Conservation (phyloP, 2,888 invertebrate genomes). For the Holacanthella duospinosa region DNA sequence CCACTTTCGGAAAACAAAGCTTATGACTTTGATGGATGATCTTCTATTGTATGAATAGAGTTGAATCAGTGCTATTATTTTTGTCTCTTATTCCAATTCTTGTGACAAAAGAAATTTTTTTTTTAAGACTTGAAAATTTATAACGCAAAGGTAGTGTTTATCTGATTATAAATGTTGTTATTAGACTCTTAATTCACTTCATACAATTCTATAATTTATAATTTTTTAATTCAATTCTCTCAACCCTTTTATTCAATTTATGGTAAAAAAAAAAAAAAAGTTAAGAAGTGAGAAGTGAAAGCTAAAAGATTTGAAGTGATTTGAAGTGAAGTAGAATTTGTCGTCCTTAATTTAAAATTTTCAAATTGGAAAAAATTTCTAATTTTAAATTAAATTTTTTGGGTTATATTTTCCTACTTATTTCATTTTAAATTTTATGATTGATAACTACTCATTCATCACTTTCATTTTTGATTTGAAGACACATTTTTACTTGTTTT, state of each 20-base stretch:
- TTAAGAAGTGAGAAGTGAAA: too few species aligned
- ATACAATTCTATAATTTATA: neutral
- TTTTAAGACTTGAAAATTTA: neutral
- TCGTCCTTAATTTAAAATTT: too few species aligned
- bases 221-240: too few species aligned
- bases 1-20: slow-evolving; percentile 19
- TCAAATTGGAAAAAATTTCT: too few species aligned
- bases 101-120: neutral
- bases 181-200: neutral
- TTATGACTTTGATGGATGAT: slow-evolving; percentile 30
- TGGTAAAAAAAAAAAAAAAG: too few species aligned
- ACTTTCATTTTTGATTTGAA: slow-evolving; percentile 10
- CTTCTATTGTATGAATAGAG: slow-evolving; percentile 19
- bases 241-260: too few species aligned
- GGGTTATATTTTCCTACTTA: neutral
- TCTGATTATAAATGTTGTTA: too few species aligned
- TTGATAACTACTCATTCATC: slow-evolving; percentile 28
- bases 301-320: too few species aligned
- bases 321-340: too few species aligned
- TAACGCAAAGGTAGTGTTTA: neutral
- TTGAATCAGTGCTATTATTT: slow-evolving; percentile 8
- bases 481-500: neutral
- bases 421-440: slow-evolving; percentile 11
- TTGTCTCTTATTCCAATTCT: neutral
- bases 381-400: too few species aligned